Percentiles rank a stretch among this genome's conserved stretches.
phyloP scores from a whole-genome alignment of 1,140 invertebrate species.

The Drosophila quadrilineata region DNA sequence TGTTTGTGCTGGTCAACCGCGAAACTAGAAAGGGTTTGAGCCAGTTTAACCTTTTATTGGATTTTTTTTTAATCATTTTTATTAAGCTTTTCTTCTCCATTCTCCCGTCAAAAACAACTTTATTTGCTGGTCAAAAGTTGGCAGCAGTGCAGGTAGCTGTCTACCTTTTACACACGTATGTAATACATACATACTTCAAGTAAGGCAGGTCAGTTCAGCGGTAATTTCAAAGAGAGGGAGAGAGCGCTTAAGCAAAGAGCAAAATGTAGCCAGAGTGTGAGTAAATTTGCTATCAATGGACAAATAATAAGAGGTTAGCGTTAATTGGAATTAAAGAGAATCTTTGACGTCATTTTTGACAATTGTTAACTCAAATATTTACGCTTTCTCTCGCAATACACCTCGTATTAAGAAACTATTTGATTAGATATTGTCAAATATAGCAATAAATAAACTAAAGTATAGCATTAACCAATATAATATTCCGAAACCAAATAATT shows the following conservation, averaged over 20 bases:
- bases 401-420: neutral
- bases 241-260: conserved; percentile 2
- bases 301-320: neutral
- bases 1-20: too few relatives aligned
- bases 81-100: too few relatives aligned
- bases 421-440: neutral
- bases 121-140: too few relatives aligned
- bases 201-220: conserved; percentile 15
- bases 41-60: too few relatives aligned
- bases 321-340: neutral
- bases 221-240: neutral
- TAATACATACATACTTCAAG: neutral
- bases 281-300: neutral
- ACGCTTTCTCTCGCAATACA: neutral
- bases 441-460: neutral
- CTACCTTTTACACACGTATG: too few relatives aligned
- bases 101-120: too few relatives aligned
- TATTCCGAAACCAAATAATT: conserved; percentile 10
- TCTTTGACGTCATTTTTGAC: too few relatives aligned
- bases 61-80: too few relatives aligned
- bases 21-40: too few relatives aligned
- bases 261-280: neutral
- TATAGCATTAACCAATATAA: conserved; percentile 9
- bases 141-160: too few relatives aligned
- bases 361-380: too few relatives aligned